Evolutionary conservation across 2,888 invertebrate species (phyloP), one percentile per base, ranked within the genome.

Genomic region (Eupeodes luniger): DNA sequence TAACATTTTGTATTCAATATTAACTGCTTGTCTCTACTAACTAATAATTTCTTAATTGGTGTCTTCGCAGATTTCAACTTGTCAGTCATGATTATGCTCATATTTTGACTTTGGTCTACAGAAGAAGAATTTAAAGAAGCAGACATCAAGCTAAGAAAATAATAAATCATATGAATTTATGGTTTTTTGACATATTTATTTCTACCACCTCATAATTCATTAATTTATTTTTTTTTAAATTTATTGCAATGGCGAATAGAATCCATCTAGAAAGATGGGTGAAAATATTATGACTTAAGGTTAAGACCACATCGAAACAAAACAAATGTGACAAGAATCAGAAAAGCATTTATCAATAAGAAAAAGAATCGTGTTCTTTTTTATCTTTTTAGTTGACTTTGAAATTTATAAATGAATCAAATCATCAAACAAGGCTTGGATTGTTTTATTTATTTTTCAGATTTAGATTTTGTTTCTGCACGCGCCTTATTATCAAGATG

Each of bases 401-500:
- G 19, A 16, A 62, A 62, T 7, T 59, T 57, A 16, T 36, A 19
- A 12, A 40, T 40, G 40, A 44, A 44, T 5, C 14, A 47, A 47
- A 44, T 2, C 19, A 19, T 2, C 5, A 10, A 34, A 59, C 7
- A 47, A 47, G 40, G 40, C 44, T 76, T 69, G 36, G 16, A 9
- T 40, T 75, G 61, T 40, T 66, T 76, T 64, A 44, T 62, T 44
- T 76, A 27, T 66, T 78, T 57, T 64, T 70, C 5, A 12, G 40
- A 49, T 12, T 51, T 49, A 49, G 55, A 14, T 49, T 74, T 64
- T 49, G 74, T 9, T 44, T 66, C 11, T 81, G 66, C 80, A 74
- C 72, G 74, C 72, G 80, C 80, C 80, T 74, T 64, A 51, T 66
- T 81, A 74, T 81, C 80, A 74, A 74, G 72, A 81, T 66, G 36